phyloP scores from a whole-genome alignment of 2,797 vertebrate species.

The Orientallactaga sibirica region DNA sequence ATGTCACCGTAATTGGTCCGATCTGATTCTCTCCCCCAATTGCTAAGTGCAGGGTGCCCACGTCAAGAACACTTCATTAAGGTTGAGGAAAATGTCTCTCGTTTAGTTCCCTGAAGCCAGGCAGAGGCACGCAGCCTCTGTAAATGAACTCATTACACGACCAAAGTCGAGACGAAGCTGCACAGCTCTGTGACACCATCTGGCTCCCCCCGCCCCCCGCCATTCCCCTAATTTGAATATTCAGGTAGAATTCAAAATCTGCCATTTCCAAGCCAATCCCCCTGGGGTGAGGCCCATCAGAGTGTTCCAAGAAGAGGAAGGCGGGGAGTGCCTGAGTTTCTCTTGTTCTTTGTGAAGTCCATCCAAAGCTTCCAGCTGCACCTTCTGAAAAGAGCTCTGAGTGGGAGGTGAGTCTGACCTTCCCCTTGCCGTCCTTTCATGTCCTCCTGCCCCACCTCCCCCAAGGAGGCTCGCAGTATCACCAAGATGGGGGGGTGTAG shows the following conservation, averaged over 20 bases:
- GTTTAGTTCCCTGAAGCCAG: background rate
- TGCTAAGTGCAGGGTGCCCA: background rate
- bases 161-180: background rate
- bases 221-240: conserved; percentile 1
- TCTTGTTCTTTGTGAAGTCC: background rate
- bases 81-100: background rate
- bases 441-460: background rate
- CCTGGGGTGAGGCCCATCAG: background rate
- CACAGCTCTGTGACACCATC: background rate
- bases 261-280: background rate
- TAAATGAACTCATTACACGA: conserved; percentile 31
- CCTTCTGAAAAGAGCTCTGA: background rate
- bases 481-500: no score
- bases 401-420: rapidly evolving
- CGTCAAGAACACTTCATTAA: background rate
- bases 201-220: background rate
- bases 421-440: background rate
- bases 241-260: conserved; percentile 18
- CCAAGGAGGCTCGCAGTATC: background rate
- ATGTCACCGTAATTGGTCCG: background rate
- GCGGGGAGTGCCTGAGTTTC: background rate
- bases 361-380: no score
- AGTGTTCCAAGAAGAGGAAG: background rate
- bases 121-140: background rate
- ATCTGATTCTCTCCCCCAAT: background rate